These are phyloP conservation scores for Salmo trutta DNA, from an alignment of 2,797 vertebrate species.

Conservation along the genomic window DNA sequence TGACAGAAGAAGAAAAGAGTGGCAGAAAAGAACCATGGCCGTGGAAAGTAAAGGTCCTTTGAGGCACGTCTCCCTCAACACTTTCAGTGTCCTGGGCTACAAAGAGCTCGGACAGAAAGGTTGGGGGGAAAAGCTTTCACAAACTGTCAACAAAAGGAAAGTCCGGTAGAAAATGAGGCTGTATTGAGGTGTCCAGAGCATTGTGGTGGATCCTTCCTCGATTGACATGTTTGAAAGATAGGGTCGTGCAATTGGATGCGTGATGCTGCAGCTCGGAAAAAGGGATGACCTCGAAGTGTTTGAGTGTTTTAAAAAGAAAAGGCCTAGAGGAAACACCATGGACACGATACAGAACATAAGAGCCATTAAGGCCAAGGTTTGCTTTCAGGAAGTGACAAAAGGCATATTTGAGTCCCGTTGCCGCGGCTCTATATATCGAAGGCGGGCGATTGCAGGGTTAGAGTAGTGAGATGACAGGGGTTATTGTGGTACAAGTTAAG, in stretches of 20 bases:
- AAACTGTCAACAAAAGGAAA: constrained; percentile 8
- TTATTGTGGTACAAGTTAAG: constrained; percentile 12
- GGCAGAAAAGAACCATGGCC: constrained; percentile 31
- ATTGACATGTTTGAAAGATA: constrained; percentile 37
- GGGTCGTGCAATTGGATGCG: constrained; percentile 35
- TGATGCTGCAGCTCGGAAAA: constrained; percentile 21
- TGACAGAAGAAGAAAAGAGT: constrained; percentile 51
- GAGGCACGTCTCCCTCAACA: constrained; percentile 53
- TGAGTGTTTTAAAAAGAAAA: constrained; percentile 4
- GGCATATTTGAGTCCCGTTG: neutral
- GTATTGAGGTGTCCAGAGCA: constrained; percentile 27
- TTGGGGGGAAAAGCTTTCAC: constrained; percentile 57
- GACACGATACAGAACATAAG: neutral
- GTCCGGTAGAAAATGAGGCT: constrained; percentile 49
- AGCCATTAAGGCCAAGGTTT: constrained; percentile 10
- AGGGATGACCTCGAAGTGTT: constrained; percentile 17
- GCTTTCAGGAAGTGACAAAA: constrained; percentile 13
- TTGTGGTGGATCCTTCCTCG: constrained; percentile 25
- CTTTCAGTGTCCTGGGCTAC: constrained; percentile 55
- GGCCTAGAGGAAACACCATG: neutral
- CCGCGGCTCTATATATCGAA: neutral
- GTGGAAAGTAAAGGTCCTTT: constrained; percentile 51
- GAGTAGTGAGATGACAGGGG: constrained; percentile 3
- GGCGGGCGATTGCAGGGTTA: constrained; percentile 2
- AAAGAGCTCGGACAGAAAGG: constrained; percentile 55